Evolutionary conservation across 2,888 invertebrate species (phyloP).

Genomic region (Thecophora atra): DNA sequence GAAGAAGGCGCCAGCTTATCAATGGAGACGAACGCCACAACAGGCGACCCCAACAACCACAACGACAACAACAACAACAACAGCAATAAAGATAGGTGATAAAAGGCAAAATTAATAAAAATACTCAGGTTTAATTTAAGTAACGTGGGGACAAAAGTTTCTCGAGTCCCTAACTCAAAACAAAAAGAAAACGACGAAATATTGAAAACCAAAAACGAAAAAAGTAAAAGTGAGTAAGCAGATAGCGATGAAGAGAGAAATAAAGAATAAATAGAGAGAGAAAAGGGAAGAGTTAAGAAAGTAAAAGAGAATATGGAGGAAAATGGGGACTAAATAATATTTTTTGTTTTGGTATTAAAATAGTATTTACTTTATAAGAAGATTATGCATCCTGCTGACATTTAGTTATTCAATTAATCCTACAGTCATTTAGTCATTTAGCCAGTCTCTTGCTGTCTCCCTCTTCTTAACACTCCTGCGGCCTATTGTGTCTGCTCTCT

Average conservation of each 20-base stretch:
- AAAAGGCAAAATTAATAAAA: conserved; percentile 46
- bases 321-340: too few species aligned
- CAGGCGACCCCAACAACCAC: conserved; percentile 22
- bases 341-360: too few species aligned
- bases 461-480: too few species aligned
- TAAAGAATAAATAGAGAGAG: background rate
- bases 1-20: conserved; percentile 62
- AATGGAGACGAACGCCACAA: conserved; percentile 43
- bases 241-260: background rate
- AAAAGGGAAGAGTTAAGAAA: too few species aligned
- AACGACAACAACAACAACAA: conserved; percentile 44
- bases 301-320: too few species aligned
- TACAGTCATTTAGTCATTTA: too few species aligned
- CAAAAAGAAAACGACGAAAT: background rate
- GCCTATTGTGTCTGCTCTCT: too few species aligned
- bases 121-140: conserved; percentile 17
- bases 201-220: background rate
- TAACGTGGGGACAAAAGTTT: background rate
- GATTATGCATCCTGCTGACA: background rate
- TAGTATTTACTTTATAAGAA: too few species aligned
- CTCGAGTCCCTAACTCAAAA: background rate
- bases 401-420: too few species aligned
- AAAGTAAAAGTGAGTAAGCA: background rate
- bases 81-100: conserved; percentile 41
- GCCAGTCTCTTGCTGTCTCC: too few species aligned